Percentiles rank a stretch among this genome's conserved stretches.
Conservation (phyloP, 2,113 vertebrate genomes). For the Synchiropus splendidus region DNA sequence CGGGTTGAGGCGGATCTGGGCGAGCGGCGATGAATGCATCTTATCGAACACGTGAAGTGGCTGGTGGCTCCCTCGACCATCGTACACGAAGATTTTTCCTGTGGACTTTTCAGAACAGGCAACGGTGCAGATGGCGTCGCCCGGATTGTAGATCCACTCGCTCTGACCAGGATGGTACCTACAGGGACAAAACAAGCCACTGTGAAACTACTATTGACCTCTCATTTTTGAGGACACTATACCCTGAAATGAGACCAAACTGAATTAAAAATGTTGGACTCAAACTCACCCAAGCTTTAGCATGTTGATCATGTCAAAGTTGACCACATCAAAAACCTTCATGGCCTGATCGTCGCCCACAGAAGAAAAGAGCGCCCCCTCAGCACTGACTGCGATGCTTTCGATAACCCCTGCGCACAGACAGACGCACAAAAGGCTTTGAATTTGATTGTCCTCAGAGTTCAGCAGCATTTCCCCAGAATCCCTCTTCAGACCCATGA, state of each 20-base stretch:
- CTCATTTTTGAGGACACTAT: neutral
- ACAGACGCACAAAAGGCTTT: neutral
- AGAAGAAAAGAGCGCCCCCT: conserved; percentile 87
- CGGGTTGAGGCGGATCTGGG: conserved; percentile 85
- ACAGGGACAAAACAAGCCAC: neutral
- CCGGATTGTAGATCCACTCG: conserved; percentile 95
- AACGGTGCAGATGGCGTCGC: conserved; percentile 90
- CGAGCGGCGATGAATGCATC: conserved; percentile 80
- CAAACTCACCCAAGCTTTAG: conserved; percentile 85
- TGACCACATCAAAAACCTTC: conserved; percentile 98
- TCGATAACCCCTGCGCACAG: conserved; percentile 78
- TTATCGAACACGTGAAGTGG: conserved; percentile 86
- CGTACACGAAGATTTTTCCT: conserved; percentile 92
- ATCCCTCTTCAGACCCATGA: no score
- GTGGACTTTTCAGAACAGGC: conserved; percentile 93
- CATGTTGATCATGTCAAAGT: conserved; percentile 99
- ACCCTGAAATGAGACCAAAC: no score
- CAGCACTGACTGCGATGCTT: conserved; percentile 83
- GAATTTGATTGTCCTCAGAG: neutral
- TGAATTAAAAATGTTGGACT: neutral
- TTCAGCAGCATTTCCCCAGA: no score
- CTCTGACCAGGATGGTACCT: conserved; percentile 90
- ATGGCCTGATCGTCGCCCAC: conserved; percentile 96
- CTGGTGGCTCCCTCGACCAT: conserved; percentile 82
- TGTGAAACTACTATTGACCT: neutral